A percentile compares a stretch with the other conserved stretches of the same genome.
Evolutionary conservation across 2,113 vertebrate species (phyloP).

Genomic region (Oreocharis arfaki): DNA sequence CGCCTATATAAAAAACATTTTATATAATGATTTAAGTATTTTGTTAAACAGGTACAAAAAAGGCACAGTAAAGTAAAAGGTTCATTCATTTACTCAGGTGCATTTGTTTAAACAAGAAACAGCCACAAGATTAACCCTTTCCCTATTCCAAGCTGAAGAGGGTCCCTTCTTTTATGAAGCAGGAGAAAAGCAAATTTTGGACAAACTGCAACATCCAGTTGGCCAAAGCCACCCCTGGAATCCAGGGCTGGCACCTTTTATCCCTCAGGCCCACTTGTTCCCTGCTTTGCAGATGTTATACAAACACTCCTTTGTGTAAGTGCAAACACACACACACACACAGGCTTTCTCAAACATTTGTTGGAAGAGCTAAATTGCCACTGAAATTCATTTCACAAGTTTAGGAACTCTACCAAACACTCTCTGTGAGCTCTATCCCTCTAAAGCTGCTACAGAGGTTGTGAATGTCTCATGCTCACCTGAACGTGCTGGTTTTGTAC

Average conservation of each 20-base stretch:
- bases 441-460: neutral
- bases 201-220: neutral
- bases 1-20: conserved; percentile 11
- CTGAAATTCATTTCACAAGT: neutral
- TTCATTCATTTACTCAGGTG: conserved; percentile 54
- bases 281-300: neutral
- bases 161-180: neutral
- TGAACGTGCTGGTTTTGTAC: neutral
- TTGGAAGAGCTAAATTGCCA: neutral
- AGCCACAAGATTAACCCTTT: conserved; percentile 38
- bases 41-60: conserved; percentile 50
- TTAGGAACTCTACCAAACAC: neutral
- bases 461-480: neutral
- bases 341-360: neutral
- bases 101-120: conserved; percentile 43
- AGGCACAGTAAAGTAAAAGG: conserved; percentile 22
- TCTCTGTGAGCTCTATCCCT: neutral
- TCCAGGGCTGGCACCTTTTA: neutral
- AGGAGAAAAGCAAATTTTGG: neutral
- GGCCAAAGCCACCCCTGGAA: neutral
- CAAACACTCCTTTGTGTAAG: neutral
- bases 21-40: conserved; percentile 58
- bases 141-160: neutral
- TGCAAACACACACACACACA: neutral
- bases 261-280: neutral